Evolutionary conservation across 92 coral and sea anemone genomes (phyloP).

Genomic region (Heliopora coerulea): DNA sequence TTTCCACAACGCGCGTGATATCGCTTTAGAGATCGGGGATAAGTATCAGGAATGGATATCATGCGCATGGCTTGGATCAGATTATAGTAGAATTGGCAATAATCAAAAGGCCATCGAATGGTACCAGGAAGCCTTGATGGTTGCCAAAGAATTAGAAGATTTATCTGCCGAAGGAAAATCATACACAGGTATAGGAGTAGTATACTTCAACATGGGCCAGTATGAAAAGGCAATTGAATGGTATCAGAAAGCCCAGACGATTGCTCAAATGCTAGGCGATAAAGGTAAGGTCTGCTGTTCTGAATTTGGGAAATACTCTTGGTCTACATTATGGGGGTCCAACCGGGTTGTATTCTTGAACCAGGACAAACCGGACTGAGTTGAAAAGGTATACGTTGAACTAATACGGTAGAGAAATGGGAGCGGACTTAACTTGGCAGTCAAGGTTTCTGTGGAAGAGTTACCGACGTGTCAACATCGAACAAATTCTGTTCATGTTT

Average conservation of each 20-base stretch:
- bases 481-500: too few relatives aligned
- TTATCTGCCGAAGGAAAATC: background rate
- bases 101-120: background rate
- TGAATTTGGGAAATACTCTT: too few relatives aligned
- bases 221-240: conserved; percentile 34
- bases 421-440: too few relatives aligned
- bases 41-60: background rate
- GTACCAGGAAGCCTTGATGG: conserved; percentile 15
- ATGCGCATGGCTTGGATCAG: background rate
- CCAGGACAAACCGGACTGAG: too few relatives aligned
- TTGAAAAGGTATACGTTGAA: too few relatives aligned
- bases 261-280: conserved; percentile 21
- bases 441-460: too few relatives aligned
- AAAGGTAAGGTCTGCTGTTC: too few relatives aligned
- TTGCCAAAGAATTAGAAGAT: conserved; percentile 35
- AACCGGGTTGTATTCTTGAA: too few relatives aligned
- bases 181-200: conserved; percentile 15
- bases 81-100: background rate
- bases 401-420: too few relatives aligned
- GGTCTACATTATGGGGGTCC: too few relatives aligned
- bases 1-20: background rate
- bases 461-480: too few relatives aligned
- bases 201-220: background rate
- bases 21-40: background rate
- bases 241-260: conserved; percentile 29